Percentiles rank a stretch among this genome's conserved stretches.
These are phyloP conservation scores for Cyrtodaria siliqua DNA, from an alignment of 2,888 invertebrate species.

Conservation along the genomic window DNA sequence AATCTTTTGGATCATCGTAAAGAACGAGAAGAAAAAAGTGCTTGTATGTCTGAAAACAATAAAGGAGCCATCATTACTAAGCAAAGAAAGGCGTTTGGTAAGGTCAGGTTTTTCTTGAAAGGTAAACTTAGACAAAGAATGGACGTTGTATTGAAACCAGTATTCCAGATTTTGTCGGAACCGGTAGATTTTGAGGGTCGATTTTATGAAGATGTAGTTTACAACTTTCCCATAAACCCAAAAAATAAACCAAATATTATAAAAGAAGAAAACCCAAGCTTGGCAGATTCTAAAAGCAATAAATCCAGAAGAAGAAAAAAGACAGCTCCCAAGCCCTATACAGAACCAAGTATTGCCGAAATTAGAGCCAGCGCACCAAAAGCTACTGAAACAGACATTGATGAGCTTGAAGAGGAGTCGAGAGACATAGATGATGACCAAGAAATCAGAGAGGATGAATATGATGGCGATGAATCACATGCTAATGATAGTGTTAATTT, in stretches of 20 bases:
- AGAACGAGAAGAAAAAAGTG: too few species aligned
- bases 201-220: constrained; percentile 16
- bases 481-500: constrained; percentile 15
- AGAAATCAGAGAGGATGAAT: too few species aligned
- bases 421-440: background rate
- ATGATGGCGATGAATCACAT: constrained; percentile 2
- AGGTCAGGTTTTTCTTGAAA: background rate
- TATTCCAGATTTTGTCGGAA: constrained; percentile 21
- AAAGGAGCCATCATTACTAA: too few species aligned
- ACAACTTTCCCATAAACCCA: constrained; percentile 3
- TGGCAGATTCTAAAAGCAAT: too few species aligned
- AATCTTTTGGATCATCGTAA: too few species aligned
- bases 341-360: constrained; percentile 50
- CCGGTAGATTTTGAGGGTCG: constrained; percentile 25
- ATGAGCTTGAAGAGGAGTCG: background rate
- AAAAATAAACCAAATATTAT: too few species aligned
- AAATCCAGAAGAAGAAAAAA: background rate
- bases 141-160: constrained; percentile 12
- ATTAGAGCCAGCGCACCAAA: constrained; percentile 24
- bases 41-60: too few species aligned
- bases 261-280: too few species aligned
- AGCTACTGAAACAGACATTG: background rate
- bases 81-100: background rate
- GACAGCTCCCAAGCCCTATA: background rate
- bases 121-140: constrained; percentile 24